Base-by-base conservation (phyloP, 2,797 vertebrate species). In the Amphiprion clarkii region DNA sequence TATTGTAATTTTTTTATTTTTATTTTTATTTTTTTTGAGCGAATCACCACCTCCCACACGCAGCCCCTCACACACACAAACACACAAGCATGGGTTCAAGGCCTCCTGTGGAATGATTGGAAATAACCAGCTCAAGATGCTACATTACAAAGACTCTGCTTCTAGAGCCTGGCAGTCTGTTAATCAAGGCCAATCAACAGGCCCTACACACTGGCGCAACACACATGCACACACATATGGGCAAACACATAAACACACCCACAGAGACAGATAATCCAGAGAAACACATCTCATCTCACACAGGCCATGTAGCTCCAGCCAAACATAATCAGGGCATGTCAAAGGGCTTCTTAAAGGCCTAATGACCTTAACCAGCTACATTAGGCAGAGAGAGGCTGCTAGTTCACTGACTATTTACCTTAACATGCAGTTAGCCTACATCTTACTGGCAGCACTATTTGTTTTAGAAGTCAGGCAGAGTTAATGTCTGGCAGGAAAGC, bases 121-220 rank as follows among this genome's bases (percentile, higher is more conserved):
- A 84, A 81, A 87, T 94, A 94, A 95, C 92, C 76, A 92, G 87
- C 90, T 94, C 94, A 95, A 94, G 91, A 95, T 94, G 93, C 88
- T 53, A 63, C 60, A 72, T 81, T 78, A 84, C 66, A 85, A 76
- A 79, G 74, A 58, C 82, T 86, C 85, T 87, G 76, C 78, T 75
- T 78, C 76, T 77, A 83, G 80, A 76, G 77, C 82, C 82, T 79
- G 67, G 81, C 69, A 78, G 89, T 87, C 85, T 82, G 83, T 89
- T 91, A 92, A 93, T 94, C 93, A 94, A 85, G 71, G 79, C 86
- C 92, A 93, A 93, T 93, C 93, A 94, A 84, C 88, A 87, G 85
- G 67, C 87, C 67, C 69, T 65, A 36, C 83, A 82, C 77, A 76
- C 83, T 69, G 70, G 53, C 53, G 73, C 75, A 81, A 75, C 71